A percentile compares a stretch with the other conserved stretches of the same genome.
Conservation (phyloP, 2,888 invertebrate genomes). For the Cerceris rybyensis region DNA sequence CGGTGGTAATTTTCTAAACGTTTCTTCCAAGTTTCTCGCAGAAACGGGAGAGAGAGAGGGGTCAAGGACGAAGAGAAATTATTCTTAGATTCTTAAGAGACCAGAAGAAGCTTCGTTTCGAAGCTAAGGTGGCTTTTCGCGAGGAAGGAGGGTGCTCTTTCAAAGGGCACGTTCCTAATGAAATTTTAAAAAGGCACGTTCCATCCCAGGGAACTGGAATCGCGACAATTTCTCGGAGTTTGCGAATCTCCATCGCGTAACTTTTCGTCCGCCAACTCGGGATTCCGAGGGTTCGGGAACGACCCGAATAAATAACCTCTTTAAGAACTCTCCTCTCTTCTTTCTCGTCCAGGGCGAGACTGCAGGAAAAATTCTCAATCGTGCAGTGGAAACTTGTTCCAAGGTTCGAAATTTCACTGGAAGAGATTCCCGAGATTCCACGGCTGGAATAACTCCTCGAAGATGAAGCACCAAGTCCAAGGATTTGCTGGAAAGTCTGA, state of each 20-base stretch:
- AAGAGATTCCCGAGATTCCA: too few species aligned
- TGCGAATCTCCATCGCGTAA: neutral
- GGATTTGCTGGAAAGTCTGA: too few species aligned
- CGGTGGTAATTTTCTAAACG: conserved; percentile 4
- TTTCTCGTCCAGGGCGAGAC: neutral
- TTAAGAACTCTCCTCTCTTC: neutral
- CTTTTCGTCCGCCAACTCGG: neutral
- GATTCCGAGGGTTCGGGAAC: neutral
- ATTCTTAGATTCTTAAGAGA: too few species aligned
- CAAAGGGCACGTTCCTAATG: too few species aligned
- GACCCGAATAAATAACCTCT: conserved; percentile 4
- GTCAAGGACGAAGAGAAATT: too few species aligned
- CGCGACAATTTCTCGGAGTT: neutral
- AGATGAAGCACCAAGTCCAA: too few species aligned
- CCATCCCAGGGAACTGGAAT: neutral
- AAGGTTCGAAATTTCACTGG: neutral
- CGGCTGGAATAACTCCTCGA: too few species aligned
- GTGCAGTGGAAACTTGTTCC: neutral
- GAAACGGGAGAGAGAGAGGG: too few species aligned
- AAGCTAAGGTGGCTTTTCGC: too few species aligned
- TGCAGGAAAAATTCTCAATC: conserved; percentile 1
- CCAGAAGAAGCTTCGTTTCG: too few species aligned
- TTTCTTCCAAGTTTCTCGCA: neutral
- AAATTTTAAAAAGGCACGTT: neutral
- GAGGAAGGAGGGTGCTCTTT: too few species aligned